A percentile compares a stretch with the other conserved stretches of the same genome.
Evolutionary conservation across 2,888 invertebrate genomes (phyloP).

Genomic region (Elysia crispata): DNA sequence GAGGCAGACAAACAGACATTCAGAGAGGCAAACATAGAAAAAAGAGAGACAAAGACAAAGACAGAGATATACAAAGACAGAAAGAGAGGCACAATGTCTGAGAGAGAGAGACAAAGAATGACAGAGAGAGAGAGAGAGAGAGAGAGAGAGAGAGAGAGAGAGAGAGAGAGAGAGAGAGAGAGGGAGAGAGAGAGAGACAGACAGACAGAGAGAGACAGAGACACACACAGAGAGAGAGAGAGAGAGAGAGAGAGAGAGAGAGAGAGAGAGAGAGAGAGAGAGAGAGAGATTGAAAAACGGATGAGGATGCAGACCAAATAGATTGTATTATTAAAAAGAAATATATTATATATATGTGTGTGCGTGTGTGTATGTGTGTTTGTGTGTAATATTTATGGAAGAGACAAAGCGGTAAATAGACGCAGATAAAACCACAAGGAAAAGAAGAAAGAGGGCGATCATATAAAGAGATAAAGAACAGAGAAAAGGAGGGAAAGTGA

Average conservation of each 20-base stretch:
- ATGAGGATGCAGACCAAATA: neutral
- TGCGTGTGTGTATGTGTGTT: no score
- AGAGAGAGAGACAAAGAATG: neutral
- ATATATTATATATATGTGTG: no score
- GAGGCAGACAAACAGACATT: neutral
- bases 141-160: conserved; percentile 19
- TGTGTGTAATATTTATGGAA: no score
- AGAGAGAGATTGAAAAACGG: neutral
- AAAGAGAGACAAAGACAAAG: conserved; percentile 11
- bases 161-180: conserved; percentile 17
- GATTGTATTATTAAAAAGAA: no score
- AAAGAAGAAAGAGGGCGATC: no score
- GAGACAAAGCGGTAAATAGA: no score
- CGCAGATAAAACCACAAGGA: no score
- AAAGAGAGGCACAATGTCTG: neutral
- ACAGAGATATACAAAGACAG: neutral
- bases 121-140: no score
- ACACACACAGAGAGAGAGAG: neutral
- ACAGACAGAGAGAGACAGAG: conserved; percentile 15
- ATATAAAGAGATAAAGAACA: no score
- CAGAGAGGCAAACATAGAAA: conserved; percentile 9
- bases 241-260: neutral
- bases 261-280: no score
- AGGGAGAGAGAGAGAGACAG: neutral
- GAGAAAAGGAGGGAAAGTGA: no score